Base-by-base conservation (phyloP, 2,888 invertebrate genomes). In the Amorpha juglandis region DNA sequence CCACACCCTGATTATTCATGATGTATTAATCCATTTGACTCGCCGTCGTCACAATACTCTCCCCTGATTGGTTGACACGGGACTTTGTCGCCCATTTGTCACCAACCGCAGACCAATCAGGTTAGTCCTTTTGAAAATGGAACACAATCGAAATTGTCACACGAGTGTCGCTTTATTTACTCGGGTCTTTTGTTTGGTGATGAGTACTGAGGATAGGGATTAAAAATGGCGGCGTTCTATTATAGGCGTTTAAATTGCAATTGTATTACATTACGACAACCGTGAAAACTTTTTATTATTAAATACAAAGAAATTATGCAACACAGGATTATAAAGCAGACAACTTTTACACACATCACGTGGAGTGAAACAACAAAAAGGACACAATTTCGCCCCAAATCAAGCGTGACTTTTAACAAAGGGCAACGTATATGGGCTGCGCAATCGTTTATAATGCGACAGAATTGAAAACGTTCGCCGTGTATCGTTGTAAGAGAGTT, bases 1-100 rank as follows among this genome's bases (percentile, higher is more conserved):
- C 76, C 76, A 80, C 76, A 79, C 73, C n/a, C 69, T 76, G 74
- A 80, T 81, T 82, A 84, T 82, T 80, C 82, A 80, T 79, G 76
- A 73, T 71, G 77, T 77, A 76, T 77, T 76, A 80, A 79, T 79
- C 77, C 75, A 76, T 78, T 78, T 70, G 65, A 75, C 72, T 70
- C 72, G 73, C 74, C 70, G 70, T 67, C 72, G 74, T 74, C 71
- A 69, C 48, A 68, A 69, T 71, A 70, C 76, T 53, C 73, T 65
- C 38, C 71, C 76, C 76, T 72, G 70, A 91, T 92, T 93, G 92
- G 92, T 73, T 74, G 79, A 66, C 71, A 70, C 70, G 68, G 65
- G 72, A 83, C 73, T 84, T 83, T 93, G 92, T 93, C 93, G 90
- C 88, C 88, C 91, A 89, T 91, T 92, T 93, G 92, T 93, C 93